phyloP scores from a whole-genome alignment of 2,888 invertebrate species.

The Parnassius glacialis region DNA sequence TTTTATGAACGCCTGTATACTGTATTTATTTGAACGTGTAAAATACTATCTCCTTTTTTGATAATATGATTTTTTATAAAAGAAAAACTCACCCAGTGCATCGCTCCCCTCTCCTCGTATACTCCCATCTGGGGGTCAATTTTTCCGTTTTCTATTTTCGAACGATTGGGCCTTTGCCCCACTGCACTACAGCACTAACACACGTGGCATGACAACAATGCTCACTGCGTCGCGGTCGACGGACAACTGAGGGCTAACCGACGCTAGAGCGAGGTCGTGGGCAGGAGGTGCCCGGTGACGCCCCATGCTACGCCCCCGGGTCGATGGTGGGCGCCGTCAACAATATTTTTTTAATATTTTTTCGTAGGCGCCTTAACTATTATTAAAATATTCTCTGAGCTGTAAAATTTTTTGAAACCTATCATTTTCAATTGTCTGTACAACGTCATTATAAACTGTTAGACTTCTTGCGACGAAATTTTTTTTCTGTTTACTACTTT shows the following conservation, averaged over 20 bases:
- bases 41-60: not conserved
- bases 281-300: slow-evolving; percentile 45
- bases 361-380: slow-evolving; percentile 45
- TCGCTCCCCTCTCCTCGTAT: slow-evolving; percentile 93
- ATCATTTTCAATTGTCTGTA: slow-evolving; percentile 9
- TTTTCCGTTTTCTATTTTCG: slow-evolving; percentile 76
- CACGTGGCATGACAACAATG: slow-evolving; percentile 57
- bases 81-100: slow-evolving; percentile 92
- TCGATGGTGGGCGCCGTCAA: slow-evolving; percentile 39
- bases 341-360: slow-evolving; percentile 40
- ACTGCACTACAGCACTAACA: slow-evolving; percentile 72
- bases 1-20: not conserved
- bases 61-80: slow-evolving; percentile 1
- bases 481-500: not conserved
- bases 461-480: slow-evolving; percentile 18
- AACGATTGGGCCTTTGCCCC: slow-evolving; percentile 76
- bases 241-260: slow-evolving; percentile 55
- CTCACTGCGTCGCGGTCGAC: slow-evolving; percentile 69
- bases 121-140: slow-evolving; percentile 92
- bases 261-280: slow-evolving; percentile 45
- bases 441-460: slow-evolving; percentile 32
- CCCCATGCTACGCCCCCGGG: slow-evolving; percentile 37
- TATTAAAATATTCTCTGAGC: no score
- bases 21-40: not conserved
- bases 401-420: slow-evolving; percentile 41